Evolutionary conservation across 2,797 vertebrate genomes (phyloP).

Genomic region (Coranthus polyacanthus): DNA sequence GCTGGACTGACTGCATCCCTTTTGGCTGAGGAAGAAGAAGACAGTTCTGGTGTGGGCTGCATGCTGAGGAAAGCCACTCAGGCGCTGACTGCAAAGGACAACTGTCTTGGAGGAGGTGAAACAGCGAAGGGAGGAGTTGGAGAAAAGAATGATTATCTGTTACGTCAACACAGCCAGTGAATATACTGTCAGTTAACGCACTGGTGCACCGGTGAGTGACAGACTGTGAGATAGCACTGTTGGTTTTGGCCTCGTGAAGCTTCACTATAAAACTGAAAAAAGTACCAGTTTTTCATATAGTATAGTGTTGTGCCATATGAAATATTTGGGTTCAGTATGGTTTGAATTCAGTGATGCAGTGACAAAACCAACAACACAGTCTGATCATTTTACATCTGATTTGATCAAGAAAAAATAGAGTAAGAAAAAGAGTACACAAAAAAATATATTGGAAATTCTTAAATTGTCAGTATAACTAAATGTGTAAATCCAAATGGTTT

Average conservation of each 20-base stretch:
- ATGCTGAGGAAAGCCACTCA: conserved; percentile 43
- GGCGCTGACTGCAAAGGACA: conserved; percentile 30
- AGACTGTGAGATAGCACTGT: background rate
- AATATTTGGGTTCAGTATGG: background rate
- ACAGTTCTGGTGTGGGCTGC: conserved; percentile 40
- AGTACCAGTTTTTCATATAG: background rate
- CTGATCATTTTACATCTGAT: too few species aligned
- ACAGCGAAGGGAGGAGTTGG: conserved; percentile 45
- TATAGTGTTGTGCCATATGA: too few species aligned
- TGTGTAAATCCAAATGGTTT: too few species aligned
- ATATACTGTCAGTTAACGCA: background rate
- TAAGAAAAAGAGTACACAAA: too few species aligned
- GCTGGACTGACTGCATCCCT: conserved; percentile 18
- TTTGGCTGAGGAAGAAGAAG: conserved; percentile 31
- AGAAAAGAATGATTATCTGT: conserved; percentile 34
- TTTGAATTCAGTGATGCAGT: too few species aligned
- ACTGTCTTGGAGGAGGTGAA: conserved; percentile 43
- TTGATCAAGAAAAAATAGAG: too few species aligned
- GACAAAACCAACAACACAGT: too few species aligned
- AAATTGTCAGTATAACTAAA: too few species aligned
- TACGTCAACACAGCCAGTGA: conserved; percentile 20
- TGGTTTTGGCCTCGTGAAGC: conserved; percentile 2
- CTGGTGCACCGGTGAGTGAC: conserved; percentile 7
- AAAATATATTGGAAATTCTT: too few species aligned
- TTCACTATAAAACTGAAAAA: background rate